A percentile compares a stretch with the other conserved stretches of the same genome.
Evolutionary conservation across 2,888 invertebrate species (phyloP).

Genomic region (Apomyelois bistriatella): DNA sequence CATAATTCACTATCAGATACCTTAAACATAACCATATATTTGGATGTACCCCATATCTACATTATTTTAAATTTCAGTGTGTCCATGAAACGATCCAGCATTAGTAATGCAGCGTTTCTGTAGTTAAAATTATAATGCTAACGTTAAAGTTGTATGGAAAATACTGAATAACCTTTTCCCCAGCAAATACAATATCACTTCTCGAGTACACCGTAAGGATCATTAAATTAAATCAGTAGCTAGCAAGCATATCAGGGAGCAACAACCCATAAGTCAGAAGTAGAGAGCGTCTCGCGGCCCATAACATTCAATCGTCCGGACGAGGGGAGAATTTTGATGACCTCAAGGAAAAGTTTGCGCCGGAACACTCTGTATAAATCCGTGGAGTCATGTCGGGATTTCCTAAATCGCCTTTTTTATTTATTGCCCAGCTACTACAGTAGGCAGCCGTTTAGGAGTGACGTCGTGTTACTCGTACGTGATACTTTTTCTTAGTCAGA

Average conservation of each 20-base stretch:
- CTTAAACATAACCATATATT: too few species aligned
- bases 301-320: slow-evolving; percentile 76
- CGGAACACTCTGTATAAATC: slow-evolving; percentile 74
- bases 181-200: too few species aligned
- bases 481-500: slow-evolving; percentile 43
- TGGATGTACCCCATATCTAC: too few species aligned
- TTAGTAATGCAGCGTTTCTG: too few species aligned
- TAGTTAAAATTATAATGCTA: too few species aligned
- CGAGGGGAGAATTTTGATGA: slow-evolving; percentile 76
- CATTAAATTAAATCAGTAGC: slow-evolving; percentile 65
- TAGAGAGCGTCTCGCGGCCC: slow-evolving; percentile 69
- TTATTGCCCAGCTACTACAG: slow-evolving; percentile 64
- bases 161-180: too few species aligned
- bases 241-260: slow-evolving; percentile 57
- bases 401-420: slow-evolving; percentile 75
- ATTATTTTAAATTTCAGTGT: too few species aligned
- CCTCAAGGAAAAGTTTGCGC: slow-evolving; percentile 71
- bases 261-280: slow-evolving; percentile 67
- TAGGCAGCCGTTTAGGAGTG: slow-evolving; percentile 63
- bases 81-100: too few species aligned
- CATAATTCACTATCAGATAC: too few species aligned
- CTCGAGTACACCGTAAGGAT: slow-evolving; percentile 18
- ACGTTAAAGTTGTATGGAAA: too few species aligned
- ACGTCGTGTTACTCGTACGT: slow-evolving; percentile 57
- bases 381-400: slow-evolving; percentile 73